phyloP scores from a whole-genome alignment of 2,888 invertebrate species.

The Rutpela maculata region DNA sequence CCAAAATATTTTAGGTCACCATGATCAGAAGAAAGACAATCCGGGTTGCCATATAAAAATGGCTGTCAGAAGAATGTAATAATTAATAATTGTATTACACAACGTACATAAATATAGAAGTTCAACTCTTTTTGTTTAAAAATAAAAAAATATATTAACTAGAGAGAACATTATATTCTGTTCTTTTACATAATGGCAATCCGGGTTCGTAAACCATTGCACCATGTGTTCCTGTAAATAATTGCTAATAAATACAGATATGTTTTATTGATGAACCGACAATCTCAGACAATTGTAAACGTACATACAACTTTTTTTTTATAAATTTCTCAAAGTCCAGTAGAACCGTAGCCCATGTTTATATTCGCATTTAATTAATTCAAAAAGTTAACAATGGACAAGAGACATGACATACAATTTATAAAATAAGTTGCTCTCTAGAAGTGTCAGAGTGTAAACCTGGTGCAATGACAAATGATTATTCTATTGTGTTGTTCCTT shows the following conservation, averaged over 20 bases:
- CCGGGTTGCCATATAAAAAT: no score
- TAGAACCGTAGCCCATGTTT: not conserved
- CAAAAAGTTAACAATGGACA: not conserved
- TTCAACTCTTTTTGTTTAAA: not conserved
- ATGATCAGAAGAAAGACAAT: no score
- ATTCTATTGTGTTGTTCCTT: slow-evolving; percentile 29
- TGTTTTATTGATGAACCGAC: not conserved
- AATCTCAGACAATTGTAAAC: not conserved
- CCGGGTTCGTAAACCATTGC: not conserved
- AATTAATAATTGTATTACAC: no score
- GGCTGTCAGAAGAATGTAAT: no score
- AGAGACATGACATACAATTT: slow-evolving; percentile 8
- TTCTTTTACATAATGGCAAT: not conserved
- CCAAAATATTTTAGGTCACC: no score
- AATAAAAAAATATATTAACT: not conserved
- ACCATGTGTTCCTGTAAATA: not conserved
- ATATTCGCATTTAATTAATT: slow-evolving; percentile 22
- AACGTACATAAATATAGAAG: no score
- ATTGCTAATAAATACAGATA: not conserved
- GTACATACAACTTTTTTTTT: not conserved
- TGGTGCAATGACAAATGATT: slow-evolving; percentile 14
- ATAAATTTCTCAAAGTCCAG: not conserved
- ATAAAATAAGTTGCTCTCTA: not conserved
- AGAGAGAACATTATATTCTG: not conserved
- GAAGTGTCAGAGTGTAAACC: slow-evolving; percentile 11